Evolutionary conservation across 2,797 vertebrate species (phyloP).

Genomic region (Columba guinea): DNA sequence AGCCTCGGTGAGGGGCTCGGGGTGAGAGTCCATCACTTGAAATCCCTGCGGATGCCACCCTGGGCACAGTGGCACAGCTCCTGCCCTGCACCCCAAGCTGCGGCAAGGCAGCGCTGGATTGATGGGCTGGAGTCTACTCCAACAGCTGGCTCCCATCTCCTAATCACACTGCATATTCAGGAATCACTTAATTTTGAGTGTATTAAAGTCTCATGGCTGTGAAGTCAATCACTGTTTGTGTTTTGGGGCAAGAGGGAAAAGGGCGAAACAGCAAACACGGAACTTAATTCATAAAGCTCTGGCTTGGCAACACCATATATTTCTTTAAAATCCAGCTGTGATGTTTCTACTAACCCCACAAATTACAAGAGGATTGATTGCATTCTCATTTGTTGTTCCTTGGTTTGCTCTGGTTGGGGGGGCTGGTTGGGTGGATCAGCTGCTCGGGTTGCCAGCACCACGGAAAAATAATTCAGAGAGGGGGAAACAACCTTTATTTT

Average conservation of each 20-base stretch:
- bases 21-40: fast-evolving
- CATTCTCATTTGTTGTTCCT: background rate
- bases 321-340: background rate
- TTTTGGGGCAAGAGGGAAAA: background rate
- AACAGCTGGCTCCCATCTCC: background rate
- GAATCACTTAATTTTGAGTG: fast-evolving
- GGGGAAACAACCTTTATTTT: background rate
- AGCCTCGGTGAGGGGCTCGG: background rate
- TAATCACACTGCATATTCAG: fast-evolving
- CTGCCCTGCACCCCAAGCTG: fast-evolving
- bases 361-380: background rate
- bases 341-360: background rate
- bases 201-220: fast-evolving
- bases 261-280: background rate
- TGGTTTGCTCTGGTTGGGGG: background rate
- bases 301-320: background rate
- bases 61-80: background rate
- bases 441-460: fast-evolving
- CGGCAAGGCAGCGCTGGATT: fast-evolving
- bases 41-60: background rate
- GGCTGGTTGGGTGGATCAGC: no score
- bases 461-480: background rate
- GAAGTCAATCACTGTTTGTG: fast-evolving
- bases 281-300: background rate
- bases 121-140: background rate